phyloP scores from a whole-genome alignment of 37 sponge, comb jelly and placozoan genomes.

The Beroe ovata region DNA sequence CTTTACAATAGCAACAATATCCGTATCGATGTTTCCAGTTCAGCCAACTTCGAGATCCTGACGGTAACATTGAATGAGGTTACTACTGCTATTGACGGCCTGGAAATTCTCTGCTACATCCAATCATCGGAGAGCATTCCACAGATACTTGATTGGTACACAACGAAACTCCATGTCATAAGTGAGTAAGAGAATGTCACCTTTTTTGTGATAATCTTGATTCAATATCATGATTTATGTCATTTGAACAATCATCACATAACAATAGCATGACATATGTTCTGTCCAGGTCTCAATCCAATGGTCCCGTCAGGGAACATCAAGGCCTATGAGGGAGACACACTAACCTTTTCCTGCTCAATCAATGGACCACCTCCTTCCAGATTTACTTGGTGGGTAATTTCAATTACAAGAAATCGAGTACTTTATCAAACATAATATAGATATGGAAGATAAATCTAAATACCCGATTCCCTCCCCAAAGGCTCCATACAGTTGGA shows the following conservation, averaged over 20 bases:
- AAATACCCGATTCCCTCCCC: too few species aligned
- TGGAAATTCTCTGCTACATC: background rate
- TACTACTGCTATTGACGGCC: background rate
- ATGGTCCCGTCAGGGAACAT: constrained; percentile 1
- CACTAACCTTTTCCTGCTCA: constrained; percentile 8
- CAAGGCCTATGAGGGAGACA: background rate
- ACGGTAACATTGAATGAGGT: background rate
- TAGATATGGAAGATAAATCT: too few species aligned
- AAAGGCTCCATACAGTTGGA: too few species aligned
- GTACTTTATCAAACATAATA: too few species aligned
- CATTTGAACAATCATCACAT: too few species aligned
- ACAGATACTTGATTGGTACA: background rate
- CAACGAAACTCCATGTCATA: background rate
- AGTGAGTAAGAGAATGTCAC: too few species aligned
- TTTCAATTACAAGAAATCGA: too few species aligned
- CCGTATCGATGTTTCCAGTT: background rate
- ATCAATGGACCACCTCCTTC: constrained; percentile 51
- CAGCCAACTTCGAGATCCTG: background rate
- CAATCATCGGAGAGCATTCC: background rate
- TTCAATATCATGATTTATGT: too few species aligned
- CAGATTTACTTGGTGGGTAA: background rate
- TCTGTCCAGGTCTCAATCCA: too few species aligned
- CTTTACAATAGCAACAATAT: background rate
- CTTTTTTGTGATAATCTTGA: too few species aligned
- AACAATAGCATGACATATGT: too few species aligned